Evolutionary conservation across 1,140 invertebrate species (phyloP), one percentile per base, ranked within the genome.

Genomic region (Drosophila oshimai): DNA sequence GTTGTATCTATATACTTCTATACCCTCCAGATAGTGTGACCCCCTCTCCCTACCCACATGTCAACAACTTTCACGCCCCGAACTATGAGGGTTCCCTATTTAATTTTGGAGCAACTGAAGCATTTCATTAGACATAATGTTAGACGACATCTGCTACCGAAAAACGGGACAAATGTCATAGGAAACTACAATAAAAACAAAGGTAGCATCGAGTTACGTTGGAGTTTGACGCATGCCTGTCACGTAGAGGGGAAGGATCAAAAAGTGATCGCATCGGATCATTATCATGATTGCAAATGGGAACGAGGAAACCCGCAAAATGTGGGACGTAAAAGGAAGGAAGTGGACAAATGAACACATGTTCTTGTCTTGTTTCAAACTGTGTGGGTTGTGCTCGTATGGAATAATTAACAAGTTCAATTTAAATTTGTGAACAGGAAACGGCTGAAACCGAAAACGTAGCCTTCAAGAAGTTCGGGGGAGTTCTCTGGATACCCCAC

Each of bases 371-470:
- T 47, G 22, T 41, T 20, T 24, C 24, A 0, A 1, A 39, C 26
- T 73, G 33, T 68, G 49, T 65, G 49, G 79, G 18, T 75, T 50
- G 54, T 50, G 54, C 20, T 57, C 36, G 20, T 6, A 24, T 33
- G 46, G 34, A 55, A 74, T 86, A 86, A 86, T 86, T 86, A 86
- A 87, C 72, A 73, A 81, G 76, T 76, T 81, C 71, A 81, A 87
- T 87, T 87, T 87, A 87, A 80, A 86, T 87, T 74, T 84, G 71
- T 15, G 9, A 26, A 86, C 80, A 74, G 80, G 80, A 84, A 86
- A 64, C 53, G 34, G 28, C n/a, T 22, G 54, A 71, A 71, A 71
- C 39, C 55, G 46, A 61, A 71, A 61, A 50, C 33, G 45, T 51
- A 58, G 33, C 54, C 37, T 17, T 70, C 28, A 60, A 71, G 67